Evolutionary conservation across 2,888 invertebrate genomes (phyloP).

Genomic region (Euproctis similis): DNA sequence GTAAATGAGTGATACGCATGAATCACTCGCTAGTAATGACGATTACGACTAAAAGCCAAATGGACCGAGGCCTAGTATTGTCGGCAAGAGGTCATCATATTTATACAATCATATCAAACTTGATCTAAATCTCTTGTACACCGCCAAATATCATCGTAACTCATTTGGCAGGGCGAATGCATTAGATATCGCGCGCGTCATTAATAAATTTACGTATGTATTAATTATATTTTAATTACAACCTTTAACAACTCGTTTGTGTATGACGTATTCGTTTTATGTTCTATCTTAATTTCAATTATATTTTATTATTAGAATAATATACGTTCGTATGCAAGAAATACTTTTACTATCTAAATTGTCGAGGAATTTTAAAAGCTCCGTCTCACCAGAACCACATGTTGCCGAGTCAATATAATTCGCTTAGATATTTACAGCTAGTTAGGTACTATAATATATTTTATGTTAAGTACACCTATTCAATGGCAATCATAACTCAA

Average conservation of each 20-base stretch:
- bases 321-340: constrained; percentile 34
- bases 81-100: constrained; percentile 20
- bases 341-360: constrained; percentile 42
- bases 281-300: constrained; percentile 33
- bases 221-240: constrained; percentile 75
- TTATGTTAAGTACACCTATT: constrained; percentile 10
- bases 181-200: no score
- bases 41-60: constrained; percentile 17
- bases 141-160: no score
- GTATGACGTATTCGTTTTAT: constrained; percentile 63
- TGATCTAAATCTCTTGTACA: constrained; percentile 40
- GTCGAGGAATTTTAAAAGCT: constrained; percentile 73
- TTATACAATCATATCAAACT: constrained; percentile 23
- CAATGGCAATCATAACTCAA: constrained; percentile 4
- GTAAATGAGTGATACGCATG: no score
- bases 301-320: constrained; percentile 30
- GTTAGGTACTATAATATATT: constrained; percentile 13
- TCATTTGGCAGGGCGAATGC: no score
- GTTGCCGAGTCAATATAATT: constrained; percentile 16
- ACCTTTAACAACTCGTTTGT: constrained; percentile 71
- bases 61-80: constrained; percentile 19
- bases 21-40: constrained; percentile 12
- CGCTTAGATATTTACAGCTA: constrained; percentile 12
- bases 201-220: no score
- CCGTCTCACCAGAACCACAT: constrained; percentile 30